Evolutionary conservation across 2,113 vertebrate species (phyloP).

Genomic region (Phalacrocorax carbo): DNA sequence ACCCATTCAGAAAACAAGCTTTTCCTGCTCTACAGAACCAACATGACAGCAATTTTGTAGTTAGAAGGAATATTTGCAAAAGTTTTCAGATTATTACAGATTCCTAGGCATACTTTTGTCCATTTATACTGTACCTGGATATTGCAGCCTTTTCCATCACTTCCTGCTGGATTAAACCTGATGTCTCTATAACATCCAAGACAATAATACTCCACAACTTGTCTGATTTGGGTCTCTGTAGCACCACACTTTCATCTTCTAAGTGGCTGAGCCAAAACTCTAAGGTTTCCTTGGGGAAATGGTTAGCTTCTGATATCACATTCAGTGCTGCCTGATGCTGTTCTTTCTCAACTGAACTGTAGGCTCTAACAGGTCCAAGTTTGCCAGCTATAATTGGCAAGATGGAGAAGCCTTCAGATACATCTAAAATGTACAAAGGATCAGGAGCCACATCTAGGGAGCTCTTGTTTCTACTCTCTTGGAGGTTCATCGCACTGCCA

Average conservation of each 20-base stretch:
- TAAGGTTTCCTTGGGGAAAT: conserved; percentile 79
- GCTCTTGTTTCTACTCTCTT: background rate
- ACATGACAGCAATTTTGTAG: background rate
- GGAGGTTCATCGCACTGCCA: background rate
- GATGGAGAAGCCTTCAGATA: conserved; percentile 95
- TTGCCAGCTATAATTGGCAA: conserved; percentile 88
- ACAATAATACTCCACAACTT: conserved; percentile 95
- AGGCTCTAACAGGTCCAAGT: conserved; percentile 85
- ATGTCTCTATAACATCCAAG: conserved; percentile 92
- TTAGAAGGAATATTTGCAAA: background rate
- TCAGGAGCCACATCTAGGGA: conserved; percentile 19
- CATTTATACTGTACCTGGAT: conserved; percentile 80
- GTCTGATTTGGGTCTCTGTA: conserved; percentile 89
- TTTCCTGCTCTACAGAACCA: background rate
- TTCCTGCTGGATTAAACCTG: conserved; percentile 93
- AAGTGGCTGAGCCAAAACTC: conserved; percentile 92
- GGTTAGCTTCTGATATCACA: conserved; percentile 80
- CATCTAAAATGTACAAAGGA: conserved; percentile 87
- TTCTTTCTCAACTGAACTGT: conserved; percentile 91
- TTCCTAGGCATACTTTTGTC: background rate
- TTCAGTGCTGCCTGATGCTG: conserved; percentile 84
- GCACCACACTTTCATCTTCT: conserved; percentile 84
- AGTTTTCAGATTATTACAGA: background rate
- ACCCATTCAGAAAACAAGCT: background rate
- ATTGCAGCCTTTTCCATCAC: conserved; percentile 96